These are phyloP conservation scores for Spea multiplicata DNA, from an alignment of 2,113 vertebrate species.

Conservation along the genomic window DNA sequence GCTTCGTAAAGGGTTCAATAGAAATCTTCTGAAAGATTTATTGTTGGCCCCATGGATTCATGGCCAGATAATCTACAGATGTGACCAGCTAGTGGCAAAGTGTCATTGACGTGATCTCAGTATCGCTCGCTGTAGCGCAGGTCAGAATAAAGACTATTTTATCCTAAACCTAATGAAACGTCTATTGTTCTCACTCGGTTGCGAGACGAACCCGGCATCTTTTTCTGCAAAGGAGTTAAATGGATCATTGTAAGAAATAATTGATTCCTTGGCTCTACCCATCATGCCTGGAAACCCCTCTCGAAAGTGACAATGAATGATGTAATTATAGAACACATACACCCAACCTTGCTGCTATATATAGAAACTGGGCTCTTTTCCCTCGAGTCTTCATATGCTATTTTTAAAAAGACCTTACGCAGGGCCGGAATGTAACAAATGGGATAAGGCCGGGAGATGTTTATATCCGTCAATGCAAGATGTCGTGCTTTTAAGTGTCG, in stretches of 20 bases:
- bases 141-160: no score
- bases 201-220: neutral
- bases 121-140: no score
- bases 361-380: conserved; percentile 54
- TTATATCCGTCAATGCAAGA: neutral
- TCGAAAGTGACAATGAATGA: conserved; percentile 53
- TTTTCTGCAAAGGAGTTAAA: neutral
- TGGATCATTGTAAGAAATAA: neutral
- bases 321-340: conserved; percentile 33
- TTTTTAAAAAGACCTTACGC: conserved; percentile 55
- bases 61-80: no score
- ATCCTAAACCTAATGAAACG: no score
- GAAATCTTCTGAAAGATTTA: no score
- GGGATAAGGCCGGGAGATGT: conserved; percentile 19
- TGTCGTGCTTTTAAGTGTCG: neutral
- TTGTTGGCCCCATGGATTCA: no score
- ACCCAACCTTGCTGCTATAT: conserved; percentile 52
- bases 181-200: no score
- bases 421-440: conserved; percentile 51
- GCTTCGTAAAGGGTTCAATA: no score
- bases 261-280: neutral
- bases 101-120: no score
- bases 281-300: conserved; percentile 26
- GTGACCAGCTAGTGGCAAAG: no score
- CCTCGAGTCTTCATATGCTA: conserved; percentile 56